A percentile compares a stretch with the other conserved stretches of the same genome.
Conservation (phyloP, 2,888 invertebrate genomes). For the Pristionchus maxplancki region DNA sequence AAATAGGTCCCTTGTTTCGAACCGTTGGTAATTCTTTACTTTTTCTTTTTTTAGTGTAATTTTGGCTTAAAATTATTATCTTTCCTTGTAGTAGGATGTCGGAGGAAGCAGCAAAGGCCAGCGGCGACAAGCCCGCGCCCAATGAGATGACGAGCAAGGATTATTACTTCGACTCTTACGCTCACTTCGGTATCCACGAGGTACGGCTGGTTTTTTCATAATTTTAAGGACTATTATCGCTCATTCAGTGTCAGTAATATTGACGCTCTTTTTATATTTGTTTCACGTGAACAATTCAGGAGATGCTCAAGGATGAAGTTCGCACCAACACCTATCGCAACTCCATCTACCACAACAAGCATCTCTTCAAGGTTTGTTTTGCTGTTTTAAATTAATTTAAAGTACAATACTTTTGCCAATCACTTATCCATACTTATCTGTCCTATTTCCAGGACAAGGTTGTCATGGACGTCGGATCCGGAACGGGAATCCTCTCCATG, state of each 20-base stretch:
- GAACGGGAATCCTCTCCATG: conserved; percentile 99
- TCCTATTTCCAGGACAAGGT: conserved; percentile 86
- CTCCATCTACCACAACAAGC: conserved; percentile 99
- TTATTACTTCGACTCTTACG: conserved; percentile 99
- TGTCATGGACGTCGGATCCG: conserved; percentile 98
- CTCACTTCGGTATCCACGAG: conserved; percentile 99
- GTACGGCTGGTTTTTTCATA: conserved; percentile 72
- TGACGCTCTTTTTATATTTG: not conserved
- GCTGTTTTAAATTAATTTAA: too few relatives aligned
- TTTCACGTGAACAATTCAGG: conserved; percentile 80
- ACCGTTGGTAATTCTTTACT: not conserved
- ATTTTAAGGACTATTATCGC: too few relatives aligned
- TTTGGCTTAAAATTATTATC: not conserved
- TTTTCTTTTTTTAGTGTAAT: not conserved
- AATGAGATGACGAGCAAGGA: conserved; percentile 97
- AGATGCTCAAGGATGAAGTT: conserved; percentile 99
- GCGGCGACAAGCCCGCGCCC: conserved; percentile 53
- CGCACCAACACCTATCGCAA: conserved; percentile 97
- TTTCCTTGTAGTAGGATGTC: conserved; percentile 35
- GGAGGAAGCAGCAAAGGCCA: not conserved
- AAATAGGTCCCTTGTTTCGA: not conserved
- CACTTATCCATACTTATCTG: not conserved
- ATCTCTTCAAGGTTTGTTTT: conserved; percentile 81
- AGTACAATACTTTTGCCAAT: too few relatives aligned
- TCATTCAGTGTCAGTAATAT: too few relatives aligned